Conservation (phyloP, 2,113 vertebrate genomes). For the Isichthys henryi region DNA sequence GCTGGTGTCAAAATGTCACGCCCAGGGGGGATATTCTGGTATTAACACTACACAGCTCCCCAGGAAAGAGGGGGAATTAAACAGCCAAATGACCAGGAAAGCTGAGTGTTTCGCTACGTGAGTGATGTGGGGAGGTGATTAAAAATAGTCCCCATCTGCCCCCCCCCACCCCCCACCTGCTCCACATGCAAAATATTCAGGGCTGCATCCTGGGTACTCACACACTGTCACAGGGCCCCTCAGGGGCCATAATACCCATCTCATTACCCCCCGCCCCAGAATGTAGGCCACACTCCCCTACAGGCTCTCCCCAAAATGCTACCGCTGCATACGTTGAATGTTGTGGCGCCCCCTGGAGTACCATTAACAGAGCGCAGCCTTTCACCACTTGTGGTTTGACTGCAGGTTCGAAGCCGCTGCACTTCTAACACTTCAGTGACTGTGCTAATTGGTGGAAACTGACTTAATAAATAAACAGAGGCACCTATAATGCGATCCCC, state of each 20-base stretch:
- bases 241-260: background rate
- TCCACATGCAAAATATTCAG: background rate
- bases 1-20: background rate
- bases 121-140: background rate
- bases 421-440: background rate
- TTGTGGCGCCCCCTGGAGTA: background rate
- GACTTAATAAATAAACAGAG: background rate
- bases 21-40: too few species aligned
- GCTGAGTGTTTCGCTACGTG: too few species aligned
- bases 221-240: background rate
- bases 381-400: background rate
- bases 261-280: background rate
- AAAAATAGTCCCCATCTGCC: background rate
- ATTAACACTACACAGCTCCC: too few species aligned
- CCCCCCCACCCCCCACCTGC: background rate
- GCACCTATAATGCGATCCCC: background rate
- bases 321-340: background rate
- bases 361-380: background rate
- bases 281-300: background rate
- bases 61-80: background rate
- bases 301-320: background rate
- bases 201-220: background rate
- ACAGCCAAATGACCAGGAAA: background rate
- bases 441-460: background rate
- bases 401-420: background rate